Percentiles rank a stretch among this genome's conserved stretches.
phyloP scores from a whole-genome alignment of 2,113 vertebrate species.

The Chitala chitala region DNA sequence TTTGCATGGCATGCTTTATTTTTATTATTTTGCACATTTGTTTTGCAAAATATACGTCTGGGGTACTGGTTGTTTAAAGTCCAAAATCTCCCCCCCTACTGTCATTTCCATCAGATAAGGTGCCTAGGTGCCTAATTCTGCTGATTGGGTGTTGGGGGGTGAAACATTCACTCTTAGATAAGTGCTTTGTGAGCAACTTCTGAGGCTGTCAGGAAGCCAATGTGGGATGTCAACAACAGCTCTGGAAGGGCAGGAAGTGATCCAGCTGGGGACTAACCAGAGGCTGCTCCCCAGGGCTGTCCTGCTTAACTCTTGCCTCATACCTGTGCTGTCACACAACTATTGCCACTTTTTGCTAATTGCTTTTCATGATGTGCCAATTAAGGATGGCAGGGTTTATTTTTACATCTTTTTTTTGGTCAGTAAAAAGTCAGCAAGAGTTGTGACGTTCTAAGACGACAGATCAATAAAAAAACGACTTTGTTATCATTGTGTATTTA shows the following conservation, averaged over 20 bases:
- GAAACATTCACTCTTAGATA: slow-evolving; percentile 46
- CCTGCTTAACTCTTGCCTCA: slow-evolving; percentile 38
- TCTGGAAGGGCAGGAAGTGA: slow-evolving; percentile 62
- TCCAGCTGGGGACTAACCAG: slow-evolving; percentile 54
- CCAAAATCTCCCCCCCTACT: not conserved
- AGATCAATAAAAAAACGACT: no score
- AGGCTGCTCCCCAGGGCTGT: slow-evolving; percentile 37
- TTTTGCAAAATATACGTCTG: not conserved
- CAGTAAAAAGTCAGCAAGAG: not conserved
- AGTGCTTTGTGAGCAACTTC: slow-evolving; percentile 33
- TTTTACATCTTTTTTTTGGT: slow-evolving; percentile 4
- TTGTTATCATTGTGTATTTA: no score
- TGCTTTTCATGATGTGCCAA: slow-evolving; percentile 36
- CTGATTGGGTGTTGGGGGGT: slow-evolving; percentile 43
- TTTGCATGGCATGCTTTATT: not conserved
- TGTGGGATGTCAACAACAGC: slow-evolving; percentile 60
- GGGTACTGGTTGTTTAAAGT: not conserved
- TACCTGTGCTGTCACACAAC: slow-evolving; percentile 39
- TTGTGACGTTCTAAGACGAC: not conserved
- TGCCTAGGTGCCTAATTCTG: slow-evolving; percentile 30
- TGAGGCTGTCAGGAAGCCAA: slow-evolving; percentile 44
- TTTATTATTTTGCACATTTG: not conserved
- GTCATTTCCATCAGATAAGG: slow-evolving; percentile 1
- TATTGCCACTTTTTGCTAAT: slow-evolving; percentile 48
- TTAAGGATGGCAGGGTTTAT: not conserved